Conservation (phyloP, 2,113 vertebrate species). For the Leptobrachium leishanense region DNA sequence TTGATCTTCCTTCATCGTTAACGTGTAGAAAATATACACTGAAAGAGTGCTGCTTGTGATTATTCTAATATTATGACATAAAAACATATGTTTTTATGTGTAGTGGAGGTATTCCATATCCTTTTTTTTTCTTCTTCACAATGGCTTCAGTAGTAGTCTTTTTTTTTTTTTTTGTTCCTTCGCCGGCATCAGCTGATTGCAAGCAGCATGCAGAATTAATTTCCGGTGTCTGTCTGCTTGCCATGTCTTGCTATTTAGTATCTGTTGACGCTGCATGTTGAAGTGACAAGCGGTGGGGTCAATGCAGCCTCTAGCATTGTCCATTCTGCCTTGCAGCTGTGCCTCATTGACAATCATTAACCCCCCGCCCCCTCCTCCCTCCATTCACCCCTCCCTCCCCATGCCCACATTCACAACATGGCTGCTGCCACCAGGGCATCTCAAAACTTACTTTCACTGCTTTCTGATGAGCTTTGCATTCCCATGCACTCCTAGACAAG, state of each 20-base stretch:
- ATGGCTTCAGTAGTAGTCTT: too few relatives aligned
- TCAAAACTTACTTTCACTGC: conserved; percentile 19
- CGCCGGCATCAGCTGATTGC: neutral
- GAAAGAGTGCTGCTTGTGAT: too few relatives aligned
- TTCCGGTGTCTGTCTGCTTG: neutral
- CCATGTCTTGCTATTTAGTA: neutral
- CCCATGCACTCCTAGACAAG: conserved; percentile 14
- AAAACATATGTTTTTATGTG: too few relatives aligned
- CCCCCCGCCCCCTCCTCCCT: neutral
- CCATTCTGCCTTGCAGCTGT: neutral
- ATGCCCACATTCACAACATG: conserved; percentile 6
- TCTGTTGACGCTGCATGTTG: neutral
- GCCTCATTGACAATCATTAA: neutral
- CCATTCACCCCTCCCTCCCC: neutral
- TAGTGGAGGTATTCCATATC: too few relatives aligned
- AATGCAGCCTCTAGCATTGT: conserved; percentile 1
- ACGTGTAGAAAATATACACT: too few relatives aligned
- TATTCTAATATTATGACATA: too few relatives aligned
- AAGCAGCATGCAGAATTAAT: neutral
- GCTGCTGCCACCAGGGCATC: conserved; percentile 28
- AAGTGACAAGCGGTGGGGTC: conserved; percentile 4
- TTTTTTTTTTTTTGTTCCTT: too few relatives aligned
- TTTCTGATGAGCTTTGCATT: neutral
- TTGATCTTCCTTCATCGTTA: too few relatives aligned
- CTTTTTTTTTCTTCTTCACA: too few relatives aligned